Percentiles rank a stretch among this genome's conserved stretches.
These are phyloP conservation scores for Prionailurus viverrinus DNA, from an alignment of 2,113 vertebrate genomes.

Conservation along the genomic window DNA sequence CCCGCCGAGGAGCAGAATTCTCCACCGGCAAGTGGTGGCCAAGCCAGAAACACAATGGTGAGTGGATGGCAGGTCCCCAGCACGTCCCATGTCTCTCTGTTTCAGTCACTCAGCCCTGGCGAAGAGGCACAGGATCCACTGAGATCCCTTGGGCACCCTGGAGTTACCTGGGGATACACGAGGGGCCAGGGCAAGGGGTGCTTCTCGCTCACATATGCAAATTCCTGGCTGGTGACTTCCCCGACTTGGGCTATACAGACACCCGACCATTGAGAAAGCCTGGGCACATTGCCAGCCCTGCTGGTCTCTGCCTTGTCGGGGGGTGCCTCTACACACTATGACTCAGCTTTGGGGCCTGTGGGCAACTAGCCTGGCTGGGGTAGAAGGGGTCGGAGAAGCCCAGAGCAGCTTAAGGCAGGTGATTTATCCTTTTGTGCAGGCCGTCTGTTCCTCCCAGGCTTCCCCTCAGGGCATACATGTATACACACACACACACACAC, in stretches of 20 bases:
- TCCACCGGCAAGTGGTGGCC: conserved; percentile 78
- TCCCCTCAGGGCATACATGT: background rate
- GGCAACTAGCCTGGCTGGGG: background rate
- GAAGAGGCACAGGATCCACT: background rate
- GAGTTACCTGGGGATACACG: background rate
- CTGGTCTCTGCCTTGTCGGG: background rate
- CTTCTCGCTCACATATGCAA: conserved; percentile 67
- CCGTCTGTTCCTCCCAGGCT: background rate
- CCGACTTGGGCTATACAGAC: background rate
- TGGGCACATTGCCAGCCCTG: background rate
- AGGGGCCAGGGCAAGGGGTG: background rate
- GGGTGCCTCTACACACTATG: background rate
- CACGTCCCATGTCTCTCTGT: background rate
- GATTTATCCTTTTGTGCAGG: background rate
- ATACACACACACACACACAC: fast-evolving
- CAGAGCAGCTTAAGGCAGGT: background rate
- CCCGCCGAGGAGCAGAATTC: conserved; percentile 86
- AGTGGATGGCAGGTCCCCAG: conserved; percentile 18
- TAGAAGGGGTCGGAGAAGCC: background rate
- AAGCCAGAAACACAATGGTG: conserved; percentile 21
- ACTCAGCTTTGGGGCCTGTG: conserved; percentile 45
- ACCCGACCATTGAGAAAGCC: conserved; percentile 37
- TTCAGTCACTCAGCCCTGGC: background rate
- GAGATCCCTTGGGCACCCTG: background rate
- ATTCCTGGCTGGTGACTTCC: conserved; percentile 61